Evolutionary conservation across 2,113 vertebrate genomes (phyloP), one percentile per base, ranked within the genome.

Genomic region (Phalacrocorax aristotelis): DNA sequence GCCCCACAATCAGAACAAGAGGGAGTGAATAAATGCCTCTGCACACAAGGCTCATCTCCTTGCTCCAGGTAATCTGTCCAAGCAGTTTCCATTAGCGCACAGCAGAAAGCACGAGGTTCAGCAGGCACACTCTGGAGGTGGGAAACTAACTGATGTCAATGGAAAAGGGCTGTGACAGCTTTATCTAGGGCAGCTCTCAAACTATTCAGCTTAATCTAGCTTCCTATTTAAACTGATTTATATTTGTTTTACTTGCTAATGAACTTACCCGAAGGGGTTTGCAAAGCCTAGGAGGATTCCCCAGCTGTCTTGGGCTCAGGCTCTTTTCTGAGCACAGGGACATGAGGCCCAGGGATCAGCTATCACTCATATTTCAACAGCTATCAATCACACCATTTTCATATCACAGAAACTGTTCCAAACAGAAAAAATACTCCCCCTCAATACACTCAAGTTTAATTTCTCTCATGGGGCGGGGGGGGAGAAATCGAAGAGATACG

Each of bases 381-480:
- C 68, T 62, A 88, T 66, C 1, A 4, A 88, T 91, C 65, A 82
- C 40, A 68, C 4, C 2, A 8, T 42, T 58, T 94, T 60, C 23
- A 25, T 79, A 82, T 76, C 75, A 82, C 32, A 93, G 38, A 84
- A 82, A 44, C 13, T 40, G 22, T 64, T 94, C 49, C 75, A 95
- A 85, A 68, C 18, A 84, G 40, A 80, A 90, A 65, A 86, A 92
- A 80, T 58, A 94, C 66, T 83, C 68, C 9, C 46, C 40, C 38
- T 93, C 54, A 87, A 84, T 70, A 70, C 34, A 69, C 58, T 94
- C 54, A 58, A 66, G 49, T 65, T 95, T 70, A 79, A 87, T 92
- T 93, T 95, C 66, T 93, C 44, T 66, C 36, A 61, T 3, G 38
- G 38, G 38, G 38, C 38, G 38, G 38, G 38, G 8, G 7, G 5